Evolutionary conservation across 2,113 vertebrate genomes (phyloP).

Genomic region (Cyphomyrus plagiostoma): DNA sequence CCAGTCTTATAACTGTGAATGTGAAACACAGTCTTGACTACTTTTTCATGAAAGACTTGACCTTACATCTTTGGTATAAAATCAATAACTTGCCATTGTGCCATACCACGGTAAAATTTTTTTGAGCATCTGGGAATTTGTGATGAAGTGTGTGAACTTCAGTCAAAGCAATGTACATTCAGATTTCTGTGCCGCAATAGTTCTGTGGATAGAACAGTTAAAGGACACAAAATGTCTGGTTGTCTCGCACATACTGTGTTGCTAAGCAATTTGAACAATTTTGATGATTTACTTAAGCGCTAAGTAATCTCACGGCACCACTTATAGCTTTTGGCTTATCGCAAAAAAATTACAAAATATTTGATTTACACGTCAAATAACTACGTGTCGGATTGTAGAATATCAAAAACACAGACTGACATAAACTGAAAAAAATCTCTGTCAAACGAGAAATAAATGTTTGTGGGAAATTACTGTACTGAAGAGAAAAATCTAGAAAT

Average conservation of each 20-base stretch:
- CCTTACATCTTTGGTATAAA: constrained; percentile 12
- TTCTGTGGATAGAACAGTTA: neutral
- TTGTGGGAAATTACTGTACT: neutral
- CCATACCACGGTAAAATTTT: neutral
- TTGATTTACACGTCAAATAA: neutral
- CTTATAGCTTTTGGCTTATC: neutral
- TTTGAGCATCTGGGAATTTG: neutral
- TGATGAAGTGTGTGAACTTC: neutral
- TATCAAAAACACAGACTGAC: neutral
- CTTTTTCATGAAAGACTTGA: neutral
- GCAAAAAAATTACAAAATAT: neutral
- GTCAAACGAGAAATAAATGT: neutral
- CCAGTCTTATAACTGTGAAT: neutral
- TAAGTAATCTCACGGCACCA: neutral
- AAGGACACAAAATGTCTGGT: neutral
- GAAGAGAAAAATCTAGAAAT: neutral
- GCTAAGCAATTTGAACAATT: neutral
- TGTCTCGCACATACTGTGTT: neutral
- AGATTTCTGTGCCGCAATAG: neutral
- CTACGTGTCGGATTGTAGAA: neutral
- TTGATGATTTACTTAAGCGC: neutral
- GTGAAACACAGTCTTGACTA: constrained; percentile 3
- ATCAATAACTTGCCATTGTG: neutral
- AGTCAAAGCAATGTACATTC: neutral
- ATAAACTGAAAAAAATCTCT: neutral